A percentile compares a stretch with the other conserved stretches of the same genome.
These are phyloP conservation scores for Natator depressus DNA, from an alignment of 2,113 vertebrate species.

Conservation along the genomic window DNA sequence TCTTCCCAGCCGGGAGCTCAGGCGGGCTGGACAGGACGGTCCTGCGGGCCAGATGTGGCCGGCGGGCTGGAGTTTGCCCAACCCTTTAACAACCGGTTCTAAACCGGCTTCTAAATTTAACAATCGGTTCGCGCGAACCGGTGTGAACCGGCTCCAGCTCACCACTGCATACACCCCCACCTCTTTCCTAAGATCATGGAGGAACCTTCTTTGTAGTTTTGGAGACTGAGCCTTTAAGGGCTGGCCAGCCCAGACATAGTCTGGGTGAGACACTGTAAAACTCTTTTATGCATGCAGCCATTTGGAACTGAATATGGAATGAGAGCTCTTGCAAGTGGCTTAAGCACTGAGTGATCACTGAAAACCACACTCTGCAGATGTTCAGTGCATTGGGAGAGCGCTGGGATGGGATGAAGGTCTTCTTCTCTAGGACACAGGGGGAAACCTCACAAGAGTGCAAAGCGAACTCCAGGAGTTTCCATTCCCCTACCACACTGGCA, in stretches of 20 bases:
- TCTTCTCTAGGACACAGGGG: background rate
- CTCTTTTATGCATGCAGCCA: background rate
- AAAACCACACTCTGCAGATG: background rate
- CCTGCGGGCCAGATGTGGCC: too few relatives aligned
- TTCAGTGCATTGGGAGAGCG: accelerated
- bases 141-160: too few relatives aligned
- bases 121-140: too few relatives aligned
- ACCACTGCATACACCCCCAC: background rate
- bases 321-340: background rate
- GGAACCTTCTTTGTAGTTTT: background rate
- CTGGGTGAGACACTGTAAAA: too few relatives aligned
- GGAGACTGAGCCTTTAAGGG: background rate
- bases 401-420: background rate
- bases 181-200: background rate
- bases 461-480: background rate
- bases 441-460: background rate
- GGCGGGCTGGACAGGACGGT: too few relatives aligned
- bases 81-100: too few relatives aligned
- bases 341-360: background rate
- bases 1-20: too few relatives aligned
- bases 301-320: background rate
- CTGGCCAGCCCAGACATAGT: too few relatives aligned
- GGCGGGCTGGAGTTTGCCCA: too few relatives aligned
- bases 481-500: background rate
- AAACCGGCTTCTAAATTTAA: too few relatives aligned